phyloP scores from a whole-genome alignment of 2,888 invertebrate genomes.

The Anarsia innoxiella region DNA sequence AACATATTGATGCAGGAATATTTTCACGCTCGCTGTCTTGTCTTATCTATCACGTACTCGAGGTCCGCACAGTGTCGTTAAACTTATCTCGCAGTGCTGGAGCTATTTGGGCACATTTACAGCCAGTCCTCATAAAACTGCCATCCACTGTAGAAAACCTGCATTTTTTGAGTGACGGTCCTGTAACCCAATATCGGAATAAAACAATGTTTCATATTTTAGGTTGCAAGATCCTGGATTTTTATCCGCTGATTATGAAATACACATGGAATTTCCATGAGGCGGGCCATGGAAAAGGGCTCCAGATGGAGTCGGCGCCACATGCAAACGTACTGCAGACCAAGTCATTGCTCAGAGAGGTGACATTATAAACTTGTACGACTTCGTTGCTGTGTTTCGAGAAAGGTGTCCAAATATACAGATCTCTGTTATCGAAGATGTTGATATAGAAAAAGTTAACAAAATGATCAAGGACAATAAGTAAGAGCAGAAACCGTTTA shows the following conservation, averaged over 20 bases:
- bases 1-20: too few relatives aligned
- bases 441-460: background rate
- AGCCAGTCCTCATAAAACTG: slow-evolving; percentile 17
- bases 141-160: slow-evolving; percentile 23
- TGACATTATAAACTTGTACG: slow-evolving; percentile 24
- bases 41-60: too few relatives aligned
- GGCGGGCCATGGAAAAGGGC: slow-evolving; percentile 36
- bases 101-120: slow-evolving; percentile 29
- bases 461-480: background rate
- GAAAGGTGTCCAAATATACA: background rate
- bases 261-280: slow-evolving; percentile 35
- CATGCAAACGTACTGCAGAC: slow-evolving; percentile 35
- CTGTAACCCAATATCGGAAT: slow-evolving; percentile 34
- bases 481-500: background rate
- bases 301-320: slow-evolving; percentile 33
- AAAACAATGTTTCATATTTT: slow-evolving; percentile 32
- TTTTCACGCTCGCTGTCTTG: too few relatives aligned
- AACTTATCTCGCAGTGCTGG: slow-evolving; percentile 26
- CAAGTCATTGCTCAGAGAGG: slow-evolving; percentile 27
- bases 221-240: slow-evolving; percentile 23
- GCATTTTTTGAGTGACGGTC: slow-evolving; percentile 36
- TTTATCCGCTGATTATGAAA: slow-evolving; percentile 22
- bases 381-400: slow-evolving; percentile 15
- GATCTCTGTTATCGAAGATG: background rate
- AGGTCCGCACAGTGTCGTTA: too few relatives aligned